Evolutionary conservation across 2,113 vertebrate species (phyloP).

Genomic region (Notiomystis cincta): DNA sequence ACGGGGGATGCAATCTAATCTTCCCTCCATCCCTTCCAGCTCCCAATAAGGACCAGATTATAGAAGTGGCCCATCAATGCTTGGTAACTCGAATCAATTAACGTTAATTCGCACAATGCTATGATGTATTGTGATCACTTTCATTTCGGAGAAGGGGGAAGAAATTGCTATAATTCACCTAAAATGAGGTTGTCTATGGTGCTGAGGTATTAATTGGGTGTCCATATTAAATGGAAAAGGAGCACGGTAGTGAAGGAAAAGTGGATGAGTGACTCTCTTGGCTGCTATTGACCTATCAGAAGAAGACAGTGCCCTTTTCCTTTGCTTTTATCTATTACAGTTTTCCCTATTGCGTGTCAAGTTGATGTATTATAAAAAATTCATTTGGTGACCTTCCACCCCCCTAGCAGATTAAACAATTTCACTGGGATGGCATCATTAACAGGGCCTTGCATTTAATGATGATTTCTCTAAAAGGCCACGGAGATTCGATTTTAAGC

Average conservation of each 20-base stretch:
- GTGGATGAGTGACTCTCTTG: conserved; percentile 97
- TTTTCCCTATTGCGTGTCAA: conserved; percentile 97
- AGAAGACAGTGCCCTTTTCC: conserved; percentile 98
- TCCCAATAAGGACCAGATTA: conserved; percentile 89
- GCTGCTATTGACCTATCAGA: conserved; percentile 99
- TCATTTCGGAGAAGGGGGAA: conserved; percentile 82
- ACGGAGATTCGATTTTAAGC: conserved; percentile 99
- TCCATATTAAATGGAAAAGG: conserved; percentile 99
- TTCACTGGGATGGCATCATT: conserved; percentile 93
- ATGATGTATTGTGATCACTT: conserved; percentile 86
- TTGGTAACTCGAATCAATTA: conserved; percentile 92
- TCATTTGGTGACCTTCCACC: conserved; percentile 99
- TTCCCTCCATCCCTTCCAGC: conserved; percentile 85
- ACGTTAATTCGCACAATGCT: conserved; percentile 85
- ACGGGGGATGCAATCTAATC: conserved; percentile 92
- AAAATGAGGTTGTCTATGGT: conserved; percentile 86
- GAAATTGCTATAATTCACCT: conserved; percentile 95
- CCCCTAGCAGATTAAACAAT: conserved; percentile 97
- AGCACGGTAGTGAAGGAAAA: conserved; percentile 84
- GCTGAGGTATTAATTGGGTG: conserved; percentile 95
- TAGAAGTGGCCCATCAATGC: conserved; percentile 82
- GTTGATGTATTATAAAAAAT: conserved; percentile 99
- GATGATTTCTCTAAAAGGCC: conserved; percentile 99
- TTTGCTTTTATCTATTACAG: conserved; percentile 90
- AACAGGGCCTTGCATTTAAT: conserved; percentile 94